phyloP scores from a whole-genome alignment of 2,888 invertebrate species.

The Sympetrum striolatum region DNA sequence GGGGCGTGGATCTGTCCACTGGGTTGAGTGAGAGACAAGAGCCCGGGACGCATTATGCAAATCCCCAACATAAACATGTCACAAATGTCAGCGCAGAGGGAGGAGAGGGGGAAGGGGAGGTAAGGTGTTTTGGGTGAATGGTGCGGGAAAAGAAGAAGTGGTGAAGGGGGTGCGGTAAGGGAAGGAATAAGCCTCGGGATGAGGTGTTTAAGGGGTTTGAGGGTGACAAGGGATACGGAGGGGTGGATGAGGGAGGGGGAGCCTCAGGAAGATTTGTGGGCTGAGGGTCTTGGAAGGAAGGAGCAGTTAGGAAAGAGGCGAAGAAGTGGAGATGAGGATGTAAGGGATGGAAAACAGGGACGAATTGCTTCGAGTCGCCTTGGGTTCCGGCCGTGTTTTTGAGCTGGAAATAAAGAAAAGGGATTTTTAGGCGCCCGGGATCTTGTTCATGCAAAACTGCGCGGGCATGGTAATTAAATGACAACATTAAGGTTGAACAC shows the following conservation, averaged over 20 bases:
- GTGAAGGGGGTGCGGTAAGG: background rate
- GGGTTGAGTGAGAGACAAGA: constrained; percentile 38
- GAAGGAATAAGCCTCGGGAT: background rate
- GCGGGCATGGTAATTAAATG: constrained; percentile 25
- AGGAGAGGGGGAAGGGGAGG: background rate
- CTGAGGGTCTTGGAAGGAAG: constrained; percentile 19
- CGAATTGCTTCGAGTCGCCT: constrained; percentile 14
- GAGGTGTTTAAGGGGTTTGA: background rate
- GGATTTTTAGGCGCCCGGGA: constrained; percentile 2
- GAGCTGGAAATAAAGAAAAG: constrained; percentile 28
- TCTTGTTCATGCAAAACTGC: constrained; percentile 33
- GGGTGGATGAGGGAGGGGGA: background rate
- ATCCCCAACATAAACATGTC: constrained; percentile 43
- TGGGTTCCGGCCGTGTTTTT: constrained; percentile 16
- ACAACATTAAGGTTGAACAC: constrained; percentile 39
- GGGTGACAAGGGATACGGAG: background rate
- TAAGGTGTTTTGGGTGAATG: background rate
- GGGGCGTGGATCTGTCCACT: constrained; percentile 32
- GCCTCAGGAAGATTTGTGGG: constrained; percentile 27
- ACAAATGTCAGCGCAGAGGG: constrained; percentile 21
- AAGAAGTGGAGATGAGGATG: background rate
- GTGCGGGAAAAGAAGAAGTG: background rate
- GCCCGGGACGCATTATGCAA: constrained; percentile 40
- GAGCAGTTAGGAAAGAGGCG: background rate
- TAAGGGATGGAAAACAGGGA: background rate